Conservation (phyloP, 2,113 vertebrate genomes). For the Amphilophus citrinellus region DNA sequence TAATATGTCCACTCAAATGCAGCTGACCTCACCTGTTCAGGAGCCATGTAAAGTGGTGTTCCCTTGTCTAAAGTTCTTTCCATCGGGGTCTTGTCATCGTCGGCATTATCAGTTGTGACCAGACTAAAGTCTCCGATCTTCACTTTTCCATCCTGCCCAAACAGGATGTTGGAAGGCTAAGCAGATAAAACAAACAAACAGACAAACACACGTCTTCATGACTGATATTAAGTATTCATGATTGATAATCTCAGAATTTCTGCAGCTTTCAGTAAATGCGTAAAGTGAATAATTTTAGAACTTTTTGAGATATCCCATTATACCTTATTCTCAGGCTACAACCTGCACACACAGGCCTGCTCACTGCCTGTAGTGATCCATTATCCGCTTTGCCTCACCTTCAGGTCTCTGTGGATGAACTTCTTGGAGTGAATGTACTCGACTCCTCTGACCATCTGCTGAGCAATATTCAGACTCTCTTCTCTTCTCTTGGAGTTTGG, state of each 20-base stretch:
- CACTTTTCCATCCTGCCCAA: slow-evolving; percentile 76
- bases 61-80: slow-evolving; percentile 65
- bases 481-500: slow-evolving; percentile 48
- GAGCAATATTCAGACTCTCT: slow-evolving; percentile 51
- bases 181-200: background rate
- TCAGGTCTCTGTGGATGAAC: slow-evolving; percentile 82
- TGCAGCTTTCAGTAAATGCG: background rate
- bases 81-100: slow-evolving; percentile 14
- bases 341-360: background rate
- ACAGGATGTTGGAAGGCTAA: slow-evolving; percentile 90
- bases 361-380: background rate
- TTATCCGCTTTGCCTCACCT: slow-evolving; percentile 60
- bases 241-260: background rate
- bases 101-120: slow-evolving; percentile 72
- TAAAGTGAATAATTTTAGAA: background rate
- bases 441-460: slow-evolving; percentile 73
- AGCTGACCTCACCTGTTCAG: slow-evolving; percentile 74
- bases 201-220: background rate
- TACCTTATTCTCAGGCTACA: background rate
- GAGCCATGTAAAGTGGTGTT: slow-evolving; percentile 78
- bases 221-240: too few relatives aligned
- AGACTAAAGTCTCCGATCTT: slow-evolving; percentile 95
- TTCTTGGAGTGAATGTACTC: slow-evolving; percentile 73
- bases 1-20: background rate
- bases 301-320: rapidly evolving